Conservation (phyloP, 2,888 invertebrate genomes). For the Athalia cordata region DNA sequence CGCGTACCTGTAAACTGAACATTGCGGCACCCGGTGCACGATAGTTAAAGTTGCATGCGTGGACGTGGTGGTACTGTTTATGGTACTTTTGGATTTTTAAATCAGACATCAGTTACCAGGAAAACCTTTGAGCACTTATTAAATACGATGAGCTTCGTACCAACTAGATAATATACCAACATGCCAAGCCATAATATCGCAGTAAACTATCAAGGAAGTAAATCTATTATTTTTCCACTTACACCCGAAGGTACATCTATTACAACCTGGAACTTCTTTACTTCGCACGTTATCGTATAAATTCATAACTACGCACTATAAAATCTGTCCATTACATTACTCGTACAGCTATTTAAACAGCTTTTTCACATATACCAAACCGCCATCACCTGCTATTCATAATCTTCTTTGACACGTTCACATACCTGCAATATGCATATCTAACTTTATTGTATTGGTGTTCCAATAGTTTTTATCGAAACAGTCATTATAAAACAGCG, state of each 20-base stretch:
- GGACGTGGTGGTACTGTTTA: no score
- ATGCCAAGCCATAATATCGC: no score
- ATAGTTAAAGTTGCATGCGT: no score
- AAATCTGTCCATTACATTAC: background rate
- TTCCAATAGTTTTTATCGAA: background rate
- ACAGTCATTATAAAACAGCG: background rate
- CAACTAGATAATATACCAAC: no score
- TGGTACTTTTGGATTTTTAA: no score
- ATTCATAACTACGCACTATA: conserved; percentile 17
- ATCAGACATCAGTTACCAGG: no score
- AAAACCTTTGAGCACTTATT: no score
- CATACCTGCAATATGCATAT: no score
- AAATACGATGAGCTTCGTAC: no score
- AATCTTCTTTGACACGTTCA: background rate
- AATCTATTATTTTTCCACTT: conserved; percentile 1
- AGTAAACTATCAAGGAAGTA: background rate
- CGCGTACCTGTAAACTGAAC: no score
- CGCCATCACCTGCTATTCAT: background rate
- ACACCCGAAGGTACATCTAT: conserved; percentile 1
- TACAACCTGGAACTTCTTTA: background rate
- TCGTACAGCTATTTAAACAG: background rate
- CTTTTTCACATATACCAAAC: background rate
- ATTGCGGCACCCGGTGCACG: no score
- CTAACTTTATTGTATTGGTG: background rate
- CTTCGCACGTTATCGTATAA: background rate